Evolutionary conservation across 2,113 vertebrate genomes (phyloP).

Genomic region (Corythaeola cristata): DNA sequence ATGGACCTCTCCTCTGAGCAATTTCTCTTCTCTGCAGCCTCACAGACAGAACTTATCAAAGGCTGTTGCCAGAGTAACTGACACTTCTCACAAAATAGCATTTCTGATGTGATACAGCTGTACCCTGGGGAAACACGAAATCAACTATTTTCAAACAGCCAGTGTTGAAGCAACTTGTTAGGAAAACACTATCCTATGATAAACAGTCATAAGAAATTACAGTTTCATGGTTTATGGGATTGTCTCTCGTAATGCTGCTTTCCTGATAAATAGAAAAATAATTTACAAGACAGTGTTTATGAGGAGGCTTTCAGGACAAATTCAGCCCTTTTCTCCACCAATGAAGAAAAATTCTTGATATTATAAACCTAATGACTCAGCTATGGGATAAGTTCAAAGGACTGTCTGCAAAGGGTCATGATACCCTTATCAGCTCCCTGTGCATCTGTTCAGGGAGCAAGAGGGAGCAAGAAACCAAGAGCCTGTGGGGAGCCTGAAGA

Average conservation of each 20-base stretch:
- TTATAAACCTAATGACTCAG: neutral
- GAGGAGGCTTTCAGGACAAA: neutral
- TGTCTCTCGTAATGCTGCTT: neutral
- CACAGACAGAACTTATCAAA: slow-evolving; percentile 48
- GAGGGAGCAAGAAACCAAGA: neutral
- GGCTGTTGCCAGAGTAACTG: slow-evolving; percentile 73
- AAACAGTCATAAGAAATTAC: slow-evolving; percentile 6
- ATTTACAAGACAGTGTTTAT: neutral
- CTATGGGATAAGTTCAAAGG: neutral
- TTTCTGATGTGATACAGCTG: slow-evolving; percentile 59
- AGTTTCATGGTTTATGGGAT: neutral
- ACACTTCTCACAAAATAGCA: slow-evolving; percentile 54
- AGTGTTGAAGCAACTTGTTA: slow-evolving; percentile 30
- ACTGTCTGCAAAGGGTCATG: neutral
- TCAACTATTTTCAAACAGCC: slow-evolving; percentile 44
- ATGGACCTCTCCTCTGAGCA: neutral
- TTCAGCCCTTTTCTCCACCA: neutral
- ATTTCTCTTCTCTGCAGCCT: slow-evolving; percentile 32
- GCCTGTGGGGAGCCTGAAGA: neutral
- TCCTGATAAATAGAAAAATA: neutral
- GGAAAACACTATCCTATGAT: neutral
- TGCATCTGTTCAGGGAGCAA: neutral
- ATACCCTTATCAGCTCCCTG: neutral
- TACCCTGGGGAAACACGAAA: slow-evolving; percentile 7
- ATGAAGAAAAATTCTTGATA: neutral